A percentile compares a stretch with the other conserved stretches of the same genome.
phyloP scores from a whole-genome alignment of 2,113 vertebrate genomes.

The Macquaria ambigua region DNA sequence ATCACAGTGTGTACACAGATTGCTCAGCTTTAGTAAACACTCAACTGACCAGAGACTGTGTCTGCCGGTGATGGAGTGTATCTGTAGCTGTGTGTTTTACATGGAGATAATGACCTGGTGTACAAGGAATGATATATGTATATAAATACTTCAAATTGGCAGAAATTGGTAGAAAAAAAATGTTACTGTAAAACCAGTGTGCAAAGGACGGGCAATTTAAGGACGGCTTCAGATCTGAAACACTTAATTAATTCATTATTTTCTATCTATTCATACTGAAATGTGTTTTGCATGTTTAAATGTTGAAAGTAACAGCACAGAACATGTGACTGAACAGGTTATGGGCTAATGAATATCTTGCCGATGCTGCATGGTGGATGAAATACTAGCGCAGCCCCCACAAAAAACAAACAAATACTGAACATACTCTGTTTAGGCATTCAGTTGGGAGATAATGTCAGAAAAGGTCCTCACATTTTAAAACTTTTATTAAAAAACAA shows the following conservation, averaged over 20 bases:
- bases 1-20: constrained; percentile 51
- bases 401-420: no score
- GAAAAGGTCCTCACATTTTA: not conserved
- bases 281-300: not conserved
- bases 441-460: not conserved
- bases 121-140: not conserved
- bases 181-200: not conserved
- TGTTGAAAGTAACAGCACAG: not conserved
- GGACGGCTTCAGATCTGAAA: not conserved
- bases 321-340: not conserved
- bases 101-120: not conserved
- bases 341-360: not conserved
- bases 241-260: not conserved
- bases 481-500: no score
- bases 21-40: constrained; percentile 49
- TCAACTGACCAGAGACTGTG: constrained; percentile 33
- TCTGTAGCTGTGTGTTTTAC: constrained; percentile 17
- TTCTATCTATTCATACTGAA: not conserved
- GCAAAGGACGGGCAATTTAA: not conserved
- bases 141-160: not conserved
- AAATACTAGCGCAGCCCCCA: not conserved
- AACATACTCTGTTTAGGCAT: not conserved
- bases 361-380: not conserved
- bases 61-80: constrained; percentile 14
- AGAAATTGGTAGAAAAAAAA: not conserved